phyloP scores from a whole-genome alignment of 2,797 vertebrate species.

The Coilia nasus region DNA sequence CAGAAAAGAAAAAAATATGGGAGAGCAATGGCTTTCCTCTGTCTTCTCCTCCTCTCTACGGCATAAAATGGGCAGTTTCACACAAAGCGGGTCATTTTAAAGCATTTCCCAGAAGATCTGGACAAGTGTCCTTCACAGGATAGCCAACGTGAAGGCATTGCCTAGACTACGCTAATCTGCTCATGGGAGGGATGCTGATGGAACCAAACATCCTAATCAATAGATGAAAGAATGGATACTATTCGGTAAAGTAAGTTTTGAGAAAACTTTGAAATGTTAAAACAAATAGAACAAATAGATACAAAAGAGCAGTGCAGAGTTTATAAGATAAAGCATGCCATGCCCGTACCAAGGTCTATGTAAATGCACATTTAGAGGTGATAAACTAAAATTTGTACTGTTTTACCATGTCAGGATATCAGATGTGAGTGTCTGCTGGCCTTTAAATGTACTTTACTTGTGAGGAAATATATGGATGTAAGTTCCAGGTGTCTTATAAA shows the following conservation, averaged over 20 bases:
- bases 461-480: neutral
- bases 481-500: neutral
- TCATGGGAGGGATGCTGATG: neutral
- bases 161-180: neutral
- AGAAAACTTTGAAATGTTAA: neutral
- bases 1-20: neutral
- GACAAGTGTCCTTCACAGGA: neutral
- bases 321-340: neutral
- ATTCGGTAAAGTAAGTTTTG: neutral
- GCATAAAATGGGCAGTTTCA: neutral
- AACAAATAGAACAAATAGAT: neutral
- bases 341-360: neutral
- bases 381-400: neutral
- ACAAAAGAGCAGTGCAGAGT: neutral
- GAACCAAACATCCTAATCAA: neutral
- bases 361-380: neutral
- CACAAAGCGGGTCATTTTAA: neutral
- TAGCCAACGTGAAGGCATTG: neutral
- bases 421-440: neutral
- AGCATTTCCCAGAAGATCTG: neutral
- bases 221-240: neutral
- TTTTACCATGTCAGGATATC: neutral
- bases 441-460: neutral
- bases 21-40: neutral
- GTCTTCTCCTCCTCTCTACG: neutral